These are phyloP conservation scores for Lapara coniferarum DNA, from an alignment of 2,888 invertebrate species.

Conservation along the genomic window DNA sequence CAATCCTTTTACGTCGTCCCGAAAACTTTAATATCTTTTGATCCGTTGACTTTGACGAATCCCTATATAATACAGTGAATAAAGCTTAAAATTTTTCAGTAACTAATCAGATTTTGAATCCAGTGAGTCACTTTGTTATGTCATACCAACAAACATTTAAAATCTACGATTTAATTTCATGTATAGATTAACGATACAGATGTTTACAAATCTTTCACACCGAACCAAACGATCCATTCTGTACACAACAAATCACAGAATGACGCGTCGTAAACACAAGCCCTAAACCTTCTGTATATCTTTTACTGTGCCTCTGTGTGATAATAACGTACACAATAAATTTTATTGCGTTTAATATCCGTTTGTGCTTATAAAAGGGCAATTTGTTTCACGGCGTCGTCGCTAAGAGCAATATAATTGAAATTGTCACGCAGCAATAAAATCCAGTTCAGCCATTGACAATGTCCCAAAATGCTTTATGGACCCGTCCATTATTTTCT, in stretches of 20 bases:
- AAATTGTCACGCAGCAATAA: constrained; percentile 32
- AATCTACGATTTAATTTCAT: too few relatives aligned
- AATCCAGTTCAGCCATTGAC: constrained; percentile 23
- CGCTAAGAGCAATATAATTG: constrained; percentile 37
- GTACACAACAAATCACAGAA: constrained; percentile 15
- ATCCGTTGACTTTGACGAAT: too few relatives aligned
- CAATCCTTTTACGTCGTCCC: too few relatives aligned
- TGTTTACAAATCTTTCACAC: background rate
- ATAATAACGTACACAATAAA: constrained; percentile 37
- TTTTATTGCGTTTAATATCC: constrained; percentile 32
- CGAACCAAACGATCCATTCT: background rate
- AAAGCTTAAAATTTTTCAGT: too few relatives aligned
- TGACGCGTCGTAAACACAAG: constrained; percentile 21
- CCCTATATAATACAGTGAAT: too few relatives aligned
- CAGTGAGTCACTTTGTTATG: too few relatives aligned
- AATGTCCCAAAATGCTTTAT: constrained; percentile 20
- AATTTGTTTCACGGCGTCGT: constrained; percentile 33
- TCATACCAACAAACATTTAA: too few relatives aligned
- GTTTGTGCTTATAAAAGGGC: constrained; percentile 33
- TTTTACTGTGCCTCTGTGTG: constrained; percentile 27
- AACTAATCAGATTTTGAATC: too few relatives aligned
- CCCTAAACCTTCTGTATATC: constrained; percentile 22
- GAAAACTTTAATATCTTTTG: too few relatives aligned
- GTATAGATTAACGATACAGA: too few relatives aligned
- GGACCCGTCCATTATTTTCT: constrained; percentile 8